These are phyloP conservation scores for Drosophila siamana DNA, from an alignment of 2,888 invertebrate species.

Conservation along the genomic window DNA sequence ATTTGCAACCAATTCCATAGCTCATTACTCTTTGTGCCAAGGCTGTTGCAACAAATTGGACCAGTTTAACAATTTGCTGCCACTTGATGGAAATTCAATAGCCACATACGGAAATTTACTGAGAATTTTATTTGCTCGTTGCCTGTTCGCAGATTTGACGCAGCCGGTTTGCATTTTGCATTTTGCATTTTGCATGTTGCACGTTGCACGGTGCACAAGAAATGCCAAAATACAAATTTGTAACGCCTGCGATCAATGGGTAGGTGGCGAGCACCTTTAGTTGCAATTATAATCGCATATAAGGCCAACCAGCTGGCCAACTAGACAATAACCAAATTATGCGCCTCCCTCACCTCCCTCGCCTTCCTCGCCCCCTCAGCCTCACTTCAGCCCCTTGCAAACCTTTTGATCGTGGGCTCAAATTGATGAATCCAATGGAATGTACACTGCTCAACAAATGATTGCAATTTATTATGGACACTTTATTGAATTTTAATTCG, in stretches of 20 bases:
- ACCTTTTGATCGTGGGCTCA: constrained; percentile 13
- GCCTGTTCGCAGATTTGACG: not conserved
- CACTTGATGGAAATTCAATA: constrained; percentile 47
- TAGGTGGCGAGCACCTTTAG: constrained; percentile 43
- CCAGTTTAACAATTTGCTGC: constrained; percentile 47
- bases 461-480: not conserved
- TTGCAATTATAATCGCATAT: constrained; percentile 42
- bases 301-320: constrained; percentile 8
- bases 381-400: not conserved
- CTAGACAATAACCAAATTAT: constrained; percentile 25
- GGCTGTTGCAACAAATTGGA: constrained; percentile 37
- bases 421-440: constrained; percentile 27
- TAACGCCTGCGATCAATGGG: constrained; percentile 41
- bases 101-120: constrained; percentile 25
- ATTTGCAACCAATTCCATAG: not conserved
- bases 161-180: constrained; percentile 34
- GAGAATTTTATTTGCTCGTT: constrained; percentile 50
- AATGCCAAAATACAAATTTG: not conserved
- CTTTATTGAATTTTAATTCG: too few species aligned
- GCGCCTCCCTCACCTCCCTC: not conserved
- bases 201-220: too few species aligned
- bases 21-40: constrained; percentile 16
- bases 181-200: constrained; percentile 43
- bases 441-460: constrained; percentile 8
- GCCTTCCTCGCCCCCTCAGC: too few species aligned